Conservation (phyloP, 1,140 invertebrate species). For the Phymorhynchus buccinoides region DNA sequence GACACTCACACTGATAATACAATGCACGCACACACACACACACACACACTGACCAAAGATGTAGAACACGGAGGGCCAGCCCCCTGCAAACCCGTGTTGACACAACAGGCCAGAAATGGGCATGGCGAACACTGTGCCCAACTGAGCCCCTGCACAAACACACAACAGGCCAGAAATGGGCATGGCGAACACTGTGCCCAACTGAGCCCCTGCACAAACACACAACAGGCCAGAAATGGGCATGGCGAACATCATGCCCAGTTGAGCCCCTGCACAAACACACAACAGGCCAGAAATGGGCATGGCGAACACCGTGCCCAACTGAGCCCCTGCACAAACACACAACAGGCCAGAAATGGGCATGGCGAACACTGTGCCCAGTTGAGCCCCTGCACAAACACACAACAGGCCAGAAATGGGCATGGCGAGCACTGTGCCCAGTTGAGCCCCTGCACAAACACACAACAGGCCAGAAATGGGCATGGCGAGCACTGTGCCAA, state of each 20-base stretch:
- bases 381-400: too few relatives aligned
- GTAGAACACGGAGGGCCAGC: slow-evolving; percentile 92
- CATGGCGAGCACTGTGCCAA: too few relatives aligned
- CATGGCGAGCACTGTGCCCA: too few relatives aligned
- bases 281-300: too few relatives aligned
- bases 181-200: slow-evolving; percentile 65
- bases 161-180: slow-evolving; percentile 71
- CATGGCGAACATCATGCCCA: too few relatives aligned
- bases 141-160: slow-evolving; percentile 43
- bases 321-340: slow-evolving; percentile 6
- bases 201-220: slow-evolving; percentile 5
- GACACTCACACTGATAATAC: background rate
- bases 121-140: slow-evolving; percentile 65
- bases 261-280: too few relatives aligned
- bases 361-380: too few relatives aligned
- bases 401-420: too few relatives aligned
- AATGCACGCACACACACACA: too few relatives aligned
- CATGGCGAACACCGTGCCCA: too few relatives aligned
- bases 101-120: slow-evolving; percentile 71
- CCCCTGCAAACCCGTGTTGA: slow-evolving; percentile 73
- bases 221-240: background rate
- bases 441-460: slow-evolving; percentile 6
- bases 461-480: background rate
- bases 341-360: background rate
- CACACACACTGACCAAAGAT: slow-evolving; percentile 39